phyloP scores from a whole-genome alignment of 2,797 vertebrate genomes.

The Channa striata region DNA sequence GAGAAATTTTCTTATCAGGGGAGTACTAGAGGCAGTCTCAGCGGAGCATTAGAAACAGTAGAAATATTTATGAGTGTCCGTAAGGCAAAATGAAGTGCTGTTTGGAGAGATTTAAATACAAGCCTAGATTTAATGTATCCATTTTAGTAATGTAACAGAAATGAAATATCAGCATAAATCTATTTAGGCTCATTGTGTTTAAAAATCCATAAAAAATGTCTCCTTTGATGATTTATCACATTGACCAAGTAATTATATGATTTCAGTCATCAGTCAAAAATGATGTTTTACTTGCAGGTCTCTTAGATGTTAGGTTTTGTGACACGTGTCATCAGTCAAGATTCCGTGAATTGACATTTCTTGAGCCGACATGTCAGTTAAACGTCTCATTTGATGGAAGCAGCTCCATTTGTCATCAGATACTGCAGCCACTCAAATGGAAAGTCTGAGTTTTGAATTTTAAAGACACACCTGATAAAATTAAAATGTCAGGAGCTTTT shows the following conservation, averaged over 20 bases:
- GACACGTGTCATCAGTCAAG: constrained; percentile 41
- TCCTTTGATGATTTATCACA: constrained; percentile 47
- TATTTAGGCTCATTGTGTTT: background rate
- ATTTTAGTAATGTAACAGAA: constrained; percentile 23
- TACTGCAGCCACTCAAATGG: constrained; percentile 4
- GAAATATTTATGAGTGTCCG: constrained; percentile 34
- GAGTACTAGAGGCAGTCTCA: constrained; percentile 34
- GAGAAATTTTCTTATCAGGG: constrained; percentile 42
- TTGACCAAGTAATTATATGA: constrained; percentile 36
- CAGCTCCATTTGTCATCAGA: constrained; percentile 27
- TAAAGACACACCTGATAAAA: background rate
- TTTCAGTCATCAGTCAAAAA: constrained; percentile 50
- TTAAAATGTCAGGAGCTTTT: constrained; percentile 5
- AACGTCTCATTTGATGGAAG: constrained; percentile 46
- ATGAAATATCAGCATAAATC: constrained; percentile 13
- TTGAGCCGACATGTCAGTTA: constrained; percentile 31
- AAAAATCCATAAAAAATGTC: background rate
- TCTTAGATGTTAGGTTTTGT: constrained; percentile 43
- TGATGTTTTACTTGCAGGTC: constrained; percentile 47
- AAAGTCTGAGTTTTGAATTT: background rate
- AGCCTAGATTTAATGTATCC: constrained; percentile 31
- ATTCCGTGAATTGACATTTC: constrained; percentile 39
- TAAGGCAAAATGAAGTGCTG: constrained; percentile 27
- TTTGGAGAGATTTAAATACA: constrained; percentile 22
- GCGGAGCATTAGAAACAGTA: constrained; percentile 47